Conservation (phyloP, 2,797 vertebrate genomes). For the Lophotriccus pileatus region DNA sequence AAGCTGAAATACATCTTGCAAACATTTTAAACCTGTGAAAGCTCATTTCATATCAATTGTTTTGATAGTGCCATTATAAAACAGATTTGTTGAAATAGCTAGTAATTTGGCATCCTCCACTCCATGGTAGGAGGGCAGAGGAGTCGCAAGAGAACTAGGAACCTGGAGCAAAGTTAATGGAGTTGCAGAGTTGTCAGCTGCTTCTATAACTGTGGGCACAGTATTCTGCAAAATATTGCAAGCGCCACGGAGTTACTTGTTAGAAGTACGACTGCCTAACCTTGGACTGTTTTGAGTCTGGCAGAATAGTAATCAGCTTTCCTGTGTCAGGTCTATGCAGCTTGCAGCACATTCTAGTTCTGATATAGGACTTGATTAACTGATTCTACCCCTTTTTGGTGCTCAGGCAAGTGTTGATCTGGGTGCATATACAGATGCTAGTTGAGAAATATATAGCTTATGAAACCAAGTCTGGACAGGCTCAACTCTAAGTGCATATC, state of each 20-base stretch:
- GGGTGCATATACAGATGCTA: background rate
- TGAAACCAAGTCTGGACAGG: background rate
- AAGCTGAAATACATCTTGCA: background rate
- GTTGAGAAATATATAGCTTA: background rate
- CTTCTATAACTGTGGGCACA: background rate
- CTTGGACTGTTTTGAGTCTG: background rate
- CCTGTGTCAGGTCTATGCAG: background rate
- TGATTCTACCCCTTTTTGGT: background rate
- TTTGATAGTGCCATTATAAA: background rate
- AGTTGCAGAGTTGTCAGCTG: background rate
- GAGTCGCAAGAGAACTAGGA: background rate
- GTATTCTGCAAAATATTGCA: background rate
- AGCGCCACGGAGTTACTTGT: background rate
- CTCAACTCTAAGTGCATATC: fast-evolving
- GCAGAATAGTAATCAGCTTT: background rate
- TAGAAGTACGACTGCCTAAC: background rate
- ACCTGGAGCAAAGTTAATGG: background rate
- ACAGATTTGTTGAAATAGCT: background rate
- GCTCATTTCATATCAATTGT: background rate
- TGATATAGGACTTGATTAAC: background rate
- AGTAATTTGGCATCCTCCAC: background rate
- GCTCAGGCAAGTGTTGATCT: background rate
- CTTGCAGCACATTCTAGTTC: background rate
- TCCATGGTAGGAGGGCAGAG: background rate
- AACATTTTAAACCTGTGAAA: background rate